Base-by-base conservation (phyloP, 2,113 vertebrate genomes). In the Channa maculata region DNA sequence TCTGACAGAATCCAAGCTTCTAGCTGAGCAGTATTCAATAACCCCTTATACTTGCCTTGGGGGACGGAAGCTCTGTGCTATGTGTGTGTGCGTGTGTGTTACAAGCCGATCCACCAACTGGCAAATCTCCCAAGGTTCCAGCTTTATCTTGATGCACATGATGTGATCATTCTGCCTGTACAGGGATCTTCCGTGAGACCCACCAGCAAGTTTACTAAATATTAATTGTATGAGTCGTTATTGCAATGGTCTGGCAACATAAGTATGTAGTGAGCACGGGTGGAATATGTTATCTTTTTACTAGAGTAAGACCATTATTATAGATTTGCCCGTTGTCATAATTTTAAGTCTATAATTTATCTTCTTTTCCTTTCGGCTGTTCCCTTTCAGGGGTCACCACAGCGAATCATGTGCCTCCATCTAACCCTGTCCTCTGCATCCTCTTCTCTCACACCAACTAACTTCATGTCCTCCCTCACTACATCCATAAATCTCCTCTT, bases 121-220 rank as follows among this genome's bases (percentile, higher is more conserved):
- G 71, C 77, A 64, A 24, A 8, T 36, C 75, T 85, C 84, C 71
- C 64, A 55, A 14, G 61, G n/a, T 83, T 87, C 75, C 85, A 87
- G 79, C 83, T 85, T 79, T 57, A 74, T 69, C 65, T 70, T 85
- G 52, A 72, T 76, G 84, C 86, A 63, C 36, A 34, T 67, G 73
- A 60, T 65, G 69, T 46, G 77, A 67, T 44, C 4, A 49, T 48
- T 51, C 67, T 49, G 64, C 50, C 33, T 2, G 54, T 43, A 3
- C 9, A 0, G 66, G 71, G 58, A 75, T 78, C 66, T 41, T 69
- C 45, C 58, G 15, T 0, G 60, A 63, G 66, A 81, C 77, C 75
- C 84, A 62, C 12, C 54, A 51, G 65, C 65, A 69, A 72, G 60
- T 85, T 41, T n/a, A 0, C 10, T 5, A 0, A 66, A 73, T n/a